Conservation (phyloP, 2,888 invertebrate species). For the Oxytorus armatus region DNA sequence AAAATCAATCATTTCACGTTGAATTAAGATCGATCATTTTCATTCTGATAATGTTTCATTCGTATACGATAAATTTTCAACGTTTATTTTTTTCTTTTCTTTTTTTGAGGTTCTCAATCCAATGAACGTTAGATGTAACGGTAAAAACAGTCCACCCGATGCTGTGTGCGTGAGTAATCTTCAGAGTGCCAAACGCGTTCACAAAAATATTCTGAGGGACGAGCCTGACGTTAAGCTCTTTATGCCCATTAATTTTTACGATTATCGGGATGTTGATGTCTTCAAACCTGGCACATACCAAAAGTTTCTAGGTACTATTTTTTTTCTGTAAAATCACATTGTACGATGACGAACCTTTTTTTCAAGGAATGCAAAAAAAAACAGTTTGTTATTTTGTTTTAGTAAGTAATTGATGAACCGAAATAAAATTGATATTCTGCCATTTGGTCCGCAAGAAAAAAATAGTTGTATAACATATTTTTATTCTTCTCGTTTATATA, state of each 20-base stretch:
- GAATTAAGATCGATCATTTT: not conserved
- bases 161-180: slow-evolving; percentile 92
- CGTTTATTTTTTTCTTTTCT: not conserved
- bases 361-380: not conserved
- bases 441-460: not conserved
- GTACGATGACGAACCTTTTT: not conserved
- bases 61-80: not conserved
- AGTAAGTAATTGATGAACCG: no score
- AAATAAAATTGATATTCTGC: not conserved
- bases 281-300: not conserved
- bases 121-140: slow-evolving; percentile 90
- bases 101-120: slow-evolving; percentile 86
- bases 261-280: slow-evolving; percentile 88
- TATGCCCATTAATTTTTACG: slow-evolving; percentile 91
- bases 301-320: not conserved
- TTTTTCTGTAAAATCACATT: not conserved
- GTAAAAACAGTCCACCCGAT: slow-evolving; percentile 85
- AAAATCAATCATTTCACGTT: not conserved
- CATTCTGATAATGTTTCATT: not conserved
- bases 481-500: no score
- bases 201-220: slow-evolving; percentile 89
- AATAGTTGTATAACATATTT: not conserved
- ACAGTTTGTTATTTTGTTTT: not conserved
- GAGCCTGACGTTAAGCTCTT: slow-evolving; percentile 93
- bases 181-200: slow-evolving; percentile 89